Conservation (phyloP, 2,113 vertebrate genomes). For the Colistium nudipinnis region DNA sequence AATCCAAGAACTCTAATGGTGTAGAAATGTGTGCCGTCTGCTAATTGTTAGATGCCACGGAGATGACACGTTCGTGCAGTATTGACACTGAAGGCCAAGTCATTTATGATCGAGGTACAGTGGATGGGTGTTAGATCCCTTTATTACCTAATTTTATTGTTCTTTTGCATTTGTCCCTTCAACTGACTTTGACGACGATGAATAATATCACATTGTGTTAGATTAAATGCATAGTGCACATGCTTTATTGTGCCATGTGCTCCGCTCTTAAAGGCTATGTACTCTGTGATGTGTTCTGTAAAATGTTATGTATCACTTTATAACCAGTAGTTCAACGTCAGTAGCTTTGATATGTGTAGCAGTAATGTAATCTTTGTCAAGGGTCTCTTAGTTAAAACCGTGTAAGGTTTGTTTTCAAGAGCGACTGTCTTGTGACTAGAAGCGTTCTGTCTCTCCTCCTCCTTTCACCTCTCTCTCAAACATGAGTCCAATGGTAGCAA, state of each 20-base stretch:
- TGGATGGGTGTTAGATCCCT: neutral
- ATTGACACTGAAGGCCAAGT: slow-evolving; percentile 17
- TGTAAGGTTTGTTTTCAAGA: slow-evolving; percentile 69
- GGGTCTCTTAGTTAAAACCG: slow-evolving; percentile 44
- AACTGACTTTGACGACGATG: neutral
- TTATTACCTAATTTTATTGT: too few relatives aligned
- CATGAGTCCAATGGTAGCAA: slow-evolving; percentile 68
- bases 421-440: slow-evolving; percentile 69
- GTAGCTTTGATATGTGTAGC: neutral
- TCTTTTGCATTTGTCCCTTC: neutral
- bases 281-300: neutral
- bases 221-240: neutral
- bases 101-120: slow-evolving; percentile 8
- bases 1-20: slow-evolving; percentile 46
- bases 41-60: slow-evolving; percentile 52
- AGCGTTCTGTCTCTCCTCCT: slow-evolving; percentile 54
- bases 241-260: neutral
- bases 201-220: neutral
- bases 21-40: slow-evolving; percentile 12
- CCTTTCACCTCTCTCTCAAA: slow-evolving; percentile 63
- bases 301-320: neutral
- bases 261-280: neutral
- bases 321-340: slow-evolving; percentile 3
- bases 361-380: slow-evolving; percentile 50
- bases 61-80: slow-evolving; percentile 8